A percentile compares a stretch with the other conserved stretches of the same genome.
Conservation (phyloP, 2,113 vertebrate species). For the Micronycteris hirsuta region DNA sequence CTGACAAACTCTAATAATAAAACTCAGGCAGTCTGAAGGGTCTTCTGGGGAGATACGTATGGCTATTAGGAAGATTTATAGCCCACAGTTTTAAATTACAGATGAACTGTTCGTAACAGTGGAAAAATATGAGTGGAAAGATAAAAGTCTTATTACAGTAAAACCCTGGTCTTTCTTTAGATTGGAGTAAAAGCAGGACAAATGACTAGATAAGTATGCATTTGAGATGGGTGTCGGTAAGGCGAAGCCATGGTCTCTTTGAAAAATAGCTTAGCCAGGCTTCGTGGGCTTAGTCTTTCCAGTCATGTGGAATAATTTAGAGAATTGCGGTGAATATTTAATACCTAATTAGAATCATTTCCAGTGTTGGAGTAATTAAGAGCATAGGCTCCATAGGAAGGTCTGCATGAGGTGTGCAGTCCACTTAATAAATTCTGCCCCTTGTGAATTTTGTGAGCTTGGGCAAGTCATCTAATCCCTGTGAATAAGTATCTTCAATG, state of each 20-base stretch:
- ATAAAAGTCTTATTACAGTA: slow-evolving; percentile 41
- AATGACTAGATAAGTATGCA: neutral
- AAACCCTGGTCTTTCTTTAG: neutral
- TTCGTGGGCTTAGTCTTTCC: neutral
- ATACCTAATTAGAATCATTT: neutral
- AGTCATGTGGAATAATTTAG: neutral
- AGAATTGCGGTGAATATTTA: neutral
- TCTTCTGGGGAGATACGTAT: neutral
- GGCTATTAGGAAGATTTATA: slow-evolving; percentile 23
- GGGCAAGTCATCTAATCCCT: neutral
- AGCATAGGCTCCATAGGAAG: neutral
- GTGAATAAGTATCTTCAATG: neutral
- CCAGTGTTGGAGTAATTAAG: neutral
- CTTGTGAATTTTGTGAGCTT: neutral
- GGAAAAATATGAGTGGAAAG: neutral
- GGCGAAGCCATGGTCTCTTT: neutral
- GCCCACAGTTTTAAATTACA: slow-evolving; percentile 24
- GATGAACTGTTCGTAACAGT: neutral
- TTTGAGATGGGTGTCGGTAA: neutral
- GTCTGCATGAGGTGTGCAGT: neutral
- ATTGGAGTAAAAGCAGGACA: slow-evolving; percentile 6
- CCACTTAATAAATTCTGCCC: neutral
- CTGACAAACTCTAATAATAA: slow-evolving; percentile 51
- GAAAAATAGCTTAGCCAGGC: neutral
- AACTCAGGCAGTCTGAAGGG: neutral